These are phyloP conservation scores for Megalurothrips usitatus DNA, from an alignment of 2,888 invertebrate genomes.

Conservation along the genomic window DNA sequence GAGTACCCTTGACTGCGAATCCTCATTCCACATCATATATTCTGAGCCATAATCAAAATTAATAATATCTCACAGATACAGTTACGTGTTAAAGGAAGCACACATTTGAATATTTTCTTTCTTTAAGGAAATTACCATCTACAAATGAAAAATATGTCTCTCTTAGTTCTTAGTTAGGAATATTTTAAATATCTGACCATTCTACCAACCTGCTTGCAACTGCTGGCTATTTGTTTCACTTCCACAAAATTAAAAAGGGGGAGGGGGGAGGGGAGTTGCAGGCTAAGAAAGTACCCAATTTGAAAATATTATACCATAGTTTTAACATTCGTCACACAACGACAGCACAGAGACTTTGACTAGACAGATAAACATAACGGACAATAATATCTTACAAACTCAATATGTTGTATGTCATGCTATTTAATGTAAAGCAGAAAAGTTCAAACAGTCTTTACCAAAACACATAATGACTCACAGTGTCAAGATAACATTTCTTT, in stretches of 20 bases:
- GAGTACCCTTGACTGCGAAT: background rate
- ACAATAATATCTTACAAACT: background rate
- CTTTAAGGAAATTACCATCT: background rate
- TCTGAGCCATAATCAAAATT: background rate
- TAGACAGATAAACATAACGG: no score
- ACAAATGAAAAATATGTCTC: slow-evolving; percentile 8
- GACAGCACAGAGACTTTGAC: no score
- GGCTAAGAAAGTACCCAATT: background rate
- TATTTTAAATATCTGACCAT: no score
- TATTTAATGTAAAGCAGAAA: background rate
- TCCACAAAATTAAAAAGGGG: background rate
- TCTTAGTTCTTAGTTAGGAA: background rate
- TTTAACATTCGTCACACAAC: no score
- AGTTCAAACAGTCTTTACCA: background rate
- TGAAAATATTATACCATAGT: no score
- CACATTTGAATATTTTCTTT: background rate
- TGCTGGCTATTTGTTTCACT: background rate
- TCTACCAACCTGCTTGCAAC: no score
- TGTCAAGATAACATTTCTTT: background rate
- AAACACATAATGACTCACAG: background rate
- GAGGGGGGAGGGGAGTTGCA: background rate
- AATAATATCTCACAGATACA: background rate
- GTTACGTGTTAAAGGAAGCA: background rate
- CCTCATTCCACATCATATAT: background rate
- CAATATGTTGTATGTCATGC: background rate